Percentiles rank a stretch among this genome's conserved stretches.
Conservation (phyloP, 92 coral and sea anemone genomes). For the Galaxea fascicularis region DNA sequence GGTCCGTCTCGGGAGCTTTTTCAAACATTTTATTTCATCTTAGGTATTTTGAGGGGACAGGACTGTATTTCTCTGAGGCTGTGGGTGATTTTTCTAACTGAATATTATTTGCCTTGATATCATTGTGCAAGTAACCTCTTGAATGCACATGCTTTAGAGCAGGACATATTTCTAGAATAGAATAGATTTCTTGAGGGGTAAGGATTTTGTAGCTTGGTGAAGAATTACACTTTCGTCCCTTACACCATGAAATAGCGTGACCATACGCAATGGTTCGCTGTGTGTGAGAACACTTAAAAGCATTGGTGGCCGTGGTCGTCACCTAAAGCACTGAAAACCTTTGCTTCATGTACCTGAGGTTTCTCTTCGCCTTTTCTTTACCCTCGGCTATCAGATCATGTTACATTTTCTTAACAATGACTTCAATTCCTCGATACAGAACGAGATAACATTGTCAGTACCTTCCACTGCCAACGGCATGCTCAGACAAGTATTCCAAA, state of each 20-base stretch:
- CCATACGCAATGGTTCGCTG: background rate
- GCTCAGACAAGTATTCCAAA: background rate
- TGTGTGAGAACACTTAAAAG: background rate
- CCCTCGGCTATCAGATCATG: background rate
- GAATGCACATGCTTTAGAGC: background rate
- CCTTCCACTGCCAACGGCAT: background rate
- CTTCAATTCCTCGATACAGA: background rate
- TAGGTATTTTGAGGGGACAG: background rate
- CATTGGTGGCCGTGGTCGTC: constrained; percentile 13
- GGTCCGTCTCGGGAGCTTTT: too few relatives aligned
- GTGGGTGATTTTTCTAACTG: background rate
- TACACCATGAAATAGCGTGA: constrained; percentile 5
- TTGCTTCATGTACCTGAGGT: background rate
- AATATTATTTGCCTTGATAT: too few relatives aligned
- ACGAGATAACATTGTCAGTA: background rate
- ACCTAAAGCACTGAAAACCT: background rate
- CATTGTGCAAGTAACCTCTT: background rate
- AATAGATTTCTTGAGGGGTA: background rate
- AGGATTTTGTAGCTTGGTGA: background rate
- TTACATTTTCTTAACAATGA: background rate
- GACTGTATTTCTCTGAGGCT: background rate
- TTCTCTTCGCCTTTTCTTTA: background rate
- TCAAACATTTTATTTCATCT: too few relatives aligned
- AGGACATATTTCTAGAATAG: background rate
- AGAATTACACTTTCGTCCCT: background rate